Conservation (phyloP, 2,888 invertebrate species). For the Hirtodrosophila confusa region DNA sequence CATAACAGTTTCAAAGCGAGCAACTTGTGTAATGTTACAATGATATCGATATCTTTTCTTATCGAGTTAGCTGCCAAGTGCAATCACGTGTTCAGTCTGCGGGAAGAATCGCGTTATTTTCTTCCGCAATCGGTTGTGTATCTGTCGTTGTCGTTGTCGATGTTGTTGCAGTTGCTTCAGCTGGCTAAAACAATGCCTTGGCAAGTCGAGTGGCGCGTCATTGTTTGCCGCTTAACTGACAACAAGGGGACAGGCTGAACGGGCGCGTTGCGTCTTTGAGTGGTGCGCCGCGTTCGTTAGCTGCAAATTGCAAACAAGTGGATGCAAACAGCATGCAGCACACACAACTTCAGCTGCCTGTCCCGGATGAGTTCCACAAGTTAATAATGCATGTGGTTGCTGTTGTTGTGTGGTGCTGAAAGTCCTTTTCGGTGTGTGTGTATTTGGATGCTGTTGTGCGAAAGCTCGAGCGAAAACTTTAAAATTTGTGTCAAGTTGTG, state of each 20-base stretch:
- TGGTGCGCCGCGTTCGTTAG: slow-evolving; percentile 71
- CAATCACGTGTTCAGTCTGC: no score
- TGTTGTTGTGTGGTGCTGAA: slow-evolving; percentile 32
- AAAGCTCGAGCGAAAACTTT: slow-evolving; percentile 58
- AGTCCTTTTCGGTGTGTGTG: slow-evolving; percentile 6
- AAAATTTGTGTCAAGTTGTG: slow-evolving; percentile 66
- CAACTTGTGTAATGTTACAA: no score
- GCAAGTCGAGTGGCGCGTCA: slow-evolving; percentile 13
- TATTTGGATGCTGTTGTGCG: slow-evolving; percentile 56
- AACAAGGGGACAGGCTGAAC: background rate
- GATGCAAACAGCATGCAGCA: slow-evolving; percentile 57
- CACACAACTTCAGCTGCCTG: slow-evolving; percentile 32
- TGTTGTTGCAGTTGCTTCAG: no score
- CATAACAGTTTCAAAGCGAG: no score
- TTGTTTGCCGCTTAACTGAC: slow-evolving; percentile 33
- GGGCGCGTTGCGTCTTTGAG: slow-evolving; percentile 40
- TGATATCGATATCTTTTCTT: no score
- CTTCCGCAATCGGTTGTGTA: no score
- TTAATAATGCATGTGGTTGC: slow-evolving; percentile 2
- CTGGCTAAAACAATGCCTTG: slow-evolving; percentile 27
- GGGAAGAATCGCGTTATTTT: no score
- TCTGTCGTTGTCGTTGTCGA: no score
- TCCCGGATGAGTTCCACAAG: slow-evolving; percentile 48
- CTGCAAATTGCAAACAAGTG: slow-evolving; percentile 72
- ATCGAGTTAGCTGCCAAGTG: no score